Conservation (phyloP, 92 coral and sea anemone genomes). For the Siderastrea siderea region DNA sequence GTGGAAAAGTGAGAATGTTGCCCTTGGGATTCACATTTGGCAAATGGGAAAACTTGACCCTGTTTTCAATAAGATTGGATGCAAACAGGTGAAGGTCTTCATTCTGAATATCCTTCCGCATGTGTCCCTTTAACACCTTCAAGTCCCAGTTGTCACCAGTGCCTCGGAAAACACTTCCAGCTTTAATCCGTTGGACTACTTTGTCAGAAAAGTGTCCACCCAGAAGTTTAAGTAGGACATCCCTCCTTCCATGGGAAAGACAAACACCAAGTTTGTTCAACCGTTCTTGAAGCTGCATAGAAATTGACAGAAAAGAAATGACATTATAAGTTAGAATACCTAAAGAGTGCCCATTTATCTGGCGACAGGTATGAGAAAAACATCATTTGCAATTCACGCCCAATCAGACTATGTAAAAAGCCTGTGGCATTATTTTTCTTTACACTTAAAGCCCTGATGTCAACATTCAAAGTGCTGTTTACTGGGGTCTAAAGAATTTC, state of each 20-base stretch:
- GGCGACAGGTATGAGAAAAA: too few species aligned
- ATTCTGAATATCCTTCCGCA: conserved; percentile 43
- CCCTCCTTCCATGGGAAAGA: conserved; percentile 51
- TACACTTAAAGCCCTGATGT: too few species aligned
- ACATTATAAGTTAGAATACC: neutral
- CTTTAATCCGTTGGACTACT: conserved; percentile 45
- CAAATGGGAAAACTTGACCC: conserved; percentile 41
- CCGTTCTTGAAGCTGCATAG: conserved; percentile 67
- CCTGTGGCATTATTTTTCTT: too few species aligned
- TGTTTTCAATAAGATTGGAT: conserved; percentile 57
- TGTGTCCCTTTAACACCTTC: conserved; percentile 14
- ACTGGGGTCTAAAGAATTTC: too few species aligned
- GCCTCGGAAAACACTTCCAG: conserved; percentile 58
- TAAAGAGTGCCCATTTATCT: neutral
- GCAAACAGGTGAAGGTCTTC: conserved; percentile 36
- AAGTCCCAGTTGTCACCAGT: conserved; percentile 71
- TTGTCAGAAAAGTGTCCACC: conserved; percentile 72
- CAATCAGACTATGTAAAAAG: too few species aligned
- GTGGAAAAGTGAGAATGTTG: conserved; percentile 35
- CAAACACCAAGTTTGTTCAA: conserved; percentile 76
- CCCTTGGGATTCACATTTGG: conserved; percentile 63
- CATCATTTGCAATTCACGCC: too few species aligned
- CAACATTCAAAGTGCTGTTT: too few species aligned
- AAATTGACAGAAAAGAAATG: neutral
- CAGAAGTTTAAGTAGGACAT: conserved; percentile 36